Base-by-base conservation (phyloP, 2,888 invertebrate genomes). In the Ichneumon xanthorius region DNA sequence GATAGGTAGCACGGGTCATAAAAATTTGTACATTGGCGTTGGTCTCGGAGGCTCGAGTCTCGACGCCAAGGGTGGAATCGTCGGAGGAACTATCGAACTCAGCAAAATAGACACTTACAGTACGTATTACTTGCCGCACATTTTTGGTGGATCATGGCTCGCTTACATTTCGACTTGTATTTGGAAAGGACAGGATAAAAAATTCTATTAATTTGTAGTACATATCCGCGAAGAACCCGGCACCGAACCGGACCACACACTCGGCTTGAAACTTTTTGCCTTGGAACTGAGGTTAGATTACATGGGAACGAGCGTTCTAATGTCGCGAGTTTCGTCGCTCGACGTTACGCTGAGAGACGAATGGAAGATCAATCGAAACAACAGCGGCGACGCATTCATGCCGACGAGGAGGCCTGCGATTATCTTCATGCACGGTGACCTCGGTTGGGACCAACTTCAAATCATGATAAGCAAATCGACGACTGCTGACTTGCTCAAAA, bases 391-490 rank as follows among this genome's bases (percentile, higher is more conserved):
- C 87, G 94, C 94, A 26, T 95, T 95, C 80, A 95, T 96, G 90
- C 96, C 96, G 5, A 96, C 96, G 0, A 95, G 96, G 92, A 95
- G 97, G 88, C 97, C 98, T 4, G 98, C 98, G 0, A 96, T 97
- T 91, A 98, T 99, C 91, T 97, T 99, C 90, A 97, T 98, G 92
- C 98, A 99, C 93, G 98, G 98, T 61, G 97, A 98, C 89, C 95
- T 99, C 77, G 96, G 96, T 86, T 99, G 99, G 99, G 98, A 99
- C 93, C 99, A 98, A 92, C 95, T 99, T 63, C 99, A 99, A 95
- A 96, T 99, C 90, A 97, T 99, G 96, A 99, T 99, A 93, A 98
- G 98, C 5, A 98, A 98, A 94, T 98, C 98, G 71, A 99, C 99
- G 1, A 99, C 99, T 0, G 98, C 98, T 0, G 99, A 99, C 95